Base-by-base conservation (phyloP, 2,797 vertebrate genomes). In the Halcyon leucocephala region DNA sequence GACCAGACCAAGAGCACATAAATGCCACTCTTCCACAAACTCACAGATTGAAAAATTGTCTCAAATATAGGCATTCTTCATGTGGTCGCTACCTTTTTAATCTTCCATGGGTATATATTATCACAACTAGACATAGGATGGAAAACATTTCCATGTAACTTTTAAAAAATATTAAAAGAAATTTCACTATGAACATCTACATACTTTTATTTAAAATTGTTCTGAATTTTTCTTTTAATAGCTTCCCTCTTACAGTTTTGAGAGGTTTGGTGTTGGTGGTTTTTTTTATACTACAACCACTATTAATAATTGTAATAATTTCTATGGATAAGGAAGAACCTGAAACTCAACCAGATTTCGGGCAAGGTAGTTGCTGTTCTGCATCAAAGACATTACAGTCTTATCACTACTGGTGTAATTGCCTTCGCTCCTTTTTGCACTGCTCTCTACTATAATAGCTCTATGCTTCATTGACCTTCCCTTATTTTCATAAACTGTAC, bases 401-500 rank as follows among this genome's bases (percentile, higher is more conserved):
- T 95, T 90, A 74, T 54, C 82, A 69, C 21, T 70, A 15, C 46
- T 58, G 31, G 24, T 76, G 57, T 92, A 97, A 93, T 79, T 95
- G 86, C 80, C 51, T 96, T 92, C 88, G 52, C 29, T 84, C 44
- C 39, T 92, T 89, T 92, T 81, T 89, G 66, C 90, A 88, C 77
- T 83, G 90, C 73, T 93, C 44, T 81, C 58, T 76, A 21, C 66
- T 42, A 6, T 65, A 95, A 96, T 26, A 94, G 77, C 77, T 94
- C 66, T 82, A 93, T 22, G 81, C 88, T 81, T 93, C 93, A 95
- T 76, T 89, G 80, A 93, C 90, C 90, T 92, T 92, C 44, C 39
- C 73, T 94, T 90, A 96, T 97, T 96, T 96, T 96, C 90, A 96
- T 86, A 90, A 95, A 82, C 90, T 84, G 66, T 86, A 82, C 62